Evolutionary conservation across 1,140 invertebrate species (phyloP), one percentile per base, ranked within the genome.

Genomic region (Drosophila pseudoobscura): DNA sequence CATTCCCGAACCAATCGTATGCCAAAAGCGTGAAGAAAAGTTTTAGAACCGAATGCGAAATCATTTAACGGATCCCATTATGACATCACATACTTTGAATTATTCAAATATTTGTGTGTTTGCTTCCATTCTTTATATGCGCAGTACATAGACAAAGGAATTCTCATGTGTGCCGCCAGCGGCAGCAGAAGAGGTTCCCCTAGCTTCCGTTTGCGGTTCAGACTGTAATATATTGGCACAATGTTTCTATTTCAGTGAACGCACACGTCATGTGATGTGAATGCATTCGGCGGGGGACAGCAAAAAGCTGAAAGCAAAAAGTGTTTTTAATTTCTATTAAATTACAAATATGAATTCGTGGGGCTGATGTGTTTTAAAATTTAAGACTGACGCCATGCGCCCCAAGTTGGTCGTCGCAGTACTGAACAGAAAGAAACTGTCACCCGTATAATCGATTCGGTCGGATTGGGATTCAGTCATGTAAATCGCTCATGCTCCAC

Each of bases 11-110:
- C 59, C 46, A 63, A 53, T 72, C 56, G 31, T 53, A 55, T 31
- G n/a, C 20, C 80, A 85, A 85, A 85, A 87, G 82, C 76, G 72
- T 75, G 62, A 75, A 80, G 43, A 58, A 61, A 24, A 50, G 59
- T 52, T 50, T 22, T 29, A 20, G 43, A 61, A 61, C 46, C 60
- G 11, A 2, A 20, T 6, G 44, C 63, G n/a, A 68, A 68, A 75
- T 51, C 74, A 66, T 71, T 71, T 54, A 35, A 39, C 56, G 22
- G 31, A 41, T 60, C n/a, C 73, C 51, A 56, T 71, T 78, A 88
- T 87, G 82, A 87, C 82, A 87, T 87, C 82, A 87, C 82, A 87
- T 87, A 63, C 75, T 75, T 53, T 77, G 80, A 87, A 87, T 87
- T 82, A 87, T 88, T 88, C 57, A 65, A 82, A 87, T 80, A 75